Percentiles rank a stretch among this genome's conserved stretches.
Evolutionary conservation across 1,140 invertebrate genomes (phyloP).

Genomic region (Platyscapa corneri): DNA sequence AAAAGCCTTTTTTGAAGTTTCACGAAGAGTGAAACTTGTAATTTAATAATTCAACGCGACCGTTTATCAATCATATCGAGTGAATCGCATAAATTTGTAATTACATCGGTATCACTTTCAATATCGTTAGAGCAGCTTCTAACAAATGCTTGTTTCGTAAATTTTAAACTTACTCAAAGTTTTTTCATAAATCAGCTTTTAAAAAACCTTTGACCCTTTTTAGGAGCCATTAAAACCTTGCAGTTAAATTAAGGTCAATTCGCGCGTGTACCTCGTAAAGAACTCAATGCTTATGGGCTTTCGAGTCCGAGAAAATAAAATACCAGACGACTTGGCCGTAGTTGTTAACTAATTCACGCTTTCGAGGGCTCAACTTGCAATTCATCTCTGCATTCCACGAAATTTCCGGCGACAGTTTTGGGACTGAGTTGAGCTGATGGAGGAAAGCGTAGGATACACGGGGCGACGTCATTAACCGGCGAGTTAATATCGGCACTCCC

Average conservation of each 20-base stretch:
- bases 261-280: background rate
- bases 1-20: no score
- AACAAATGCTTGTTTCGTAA: no score
- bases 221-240: background rate
- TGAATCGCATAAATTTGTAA: no score
- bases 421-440: background rate
- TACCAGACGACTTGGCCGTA: no score
- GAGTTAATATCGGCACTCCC: constrained; percentile 45
- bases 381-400: no score
- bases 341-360: background rate
- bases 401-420: constrained; percentile 36
- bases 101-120: no score
- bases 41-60: no score
- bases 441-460: background rate
- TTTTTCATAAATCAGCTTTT: background rate
- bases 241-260: background rate
- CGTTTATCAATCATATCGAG: no score
- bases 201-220: background rate
- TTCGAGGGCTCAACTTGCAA: no score
- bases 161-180: background rate
- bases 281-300: background rate
- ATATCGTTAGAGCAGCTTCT: no score
- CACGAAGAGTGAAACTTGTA: no score
- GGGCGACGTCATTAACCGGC: background rate
- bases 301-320: no score